Conservation (phyloP, 2,113 vertebrate species). For the Chunga burmeisteri region DNA sequence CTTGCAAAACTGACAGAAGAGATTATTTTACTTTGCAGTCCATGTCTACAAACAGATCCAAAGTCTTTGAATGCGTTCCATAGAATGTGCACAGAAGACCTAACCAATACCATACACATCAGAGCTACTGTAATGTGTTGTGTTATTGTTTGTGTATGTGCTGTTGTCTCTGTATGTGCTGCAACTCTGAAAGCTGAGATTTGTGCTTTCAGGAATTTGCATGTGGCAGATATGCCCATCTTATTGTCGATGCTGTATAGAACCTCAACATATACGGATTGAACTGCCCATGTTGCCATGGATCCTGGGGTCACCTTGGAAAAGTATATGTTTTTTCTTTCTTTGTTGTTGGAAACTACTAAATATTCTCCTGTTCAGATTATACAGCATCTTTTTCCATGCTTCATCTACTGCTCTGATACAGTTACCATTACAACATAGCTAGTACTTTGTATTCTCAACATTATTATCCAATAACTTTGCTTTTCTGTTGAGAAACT, state of each 20-base stretch:
- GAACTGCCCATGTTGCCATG: not conserved
- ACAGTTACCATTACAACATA: not conserved
- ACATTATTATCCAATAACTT: not conserved
- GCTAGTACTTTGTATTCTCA: not conserved
- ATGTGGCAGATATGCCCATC: not conserved
- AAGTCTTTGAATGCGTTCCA: not conserved
- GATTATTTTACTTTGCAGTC: not conserved
- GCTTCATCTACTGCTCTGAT: not conserved
- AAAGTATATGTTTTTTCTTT: not conserved
- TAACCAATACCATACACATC: not conserved
- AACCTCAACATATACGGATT: not conserved
- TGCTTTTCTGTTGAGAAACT: not conserved
- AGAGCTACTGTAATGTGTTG: not conserved
- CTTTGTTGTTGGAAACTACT: not conserved
- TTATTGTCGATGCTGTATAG: not conserved
- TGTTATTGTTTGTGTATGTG: not conserved
- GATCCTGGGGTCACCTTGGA: not conserved
- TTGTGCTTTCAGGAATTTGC: not conserved
- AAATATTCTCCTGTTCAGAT: not conserved
- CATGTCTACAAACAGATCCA: accelerated
- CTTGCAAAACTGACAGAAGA: not conserved
- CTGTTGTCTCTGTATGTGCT: not conserved
- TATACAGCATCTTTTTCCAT: not conserved
- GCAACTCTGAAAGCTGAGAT: not conserved
- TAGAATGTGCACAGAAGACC: not conserved